Base-by-base conservation (phyloP, 2,113 vertebrate genomes). In the Grus americana region DNA sequence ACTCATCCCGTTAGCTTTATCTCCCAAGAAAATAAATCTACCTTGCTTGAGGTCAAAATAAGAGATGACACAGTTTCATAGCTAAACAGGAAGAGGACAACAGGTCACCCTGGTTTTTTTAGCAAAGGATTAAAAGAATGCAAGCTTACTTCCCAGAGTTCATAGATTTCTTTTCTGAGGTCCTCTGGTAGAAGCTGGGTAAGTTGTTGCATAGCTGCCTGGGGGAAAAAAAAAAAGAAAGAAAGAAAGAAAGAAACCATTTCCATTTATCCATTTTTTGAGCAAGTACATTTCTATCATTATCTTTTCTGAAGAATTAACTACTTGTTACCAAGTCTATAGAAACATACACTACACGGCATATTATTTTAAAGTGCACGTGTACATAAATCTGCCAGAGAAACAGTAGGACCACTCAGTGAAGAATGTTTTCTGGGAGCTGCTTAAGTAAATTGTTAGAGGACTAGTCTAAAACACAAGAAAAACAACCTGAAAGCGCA, bases 151-250 rank as follows among this genome's bases (percentile, higher is more conserved):
- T 99, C 98, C 99, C 99, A 99, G 40, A 99, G 98, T 40, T 98
- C 98, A 95, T 98, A 99, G 12, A 99, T 95, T 95, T 99, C 99
- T 97, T 99, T 98, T 63, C 96, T 97, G 52, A 99, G 97, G 75
- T 98, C 98, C 27, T 99, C 98, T 17, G 98, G 98, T 17, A 99
- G 97, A 46, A 99, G 98, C 38, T 98, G 97, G 21, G 99, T 98
- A 67, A 99, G 97, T 63, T 98, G 97, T 44, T 96, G 98, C 99
- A 99, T 99, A 22, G 99, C 99, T 95, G 99, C 98, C 99, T 99
- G 93, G 79, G 98, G 97, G 54, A 44, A 44, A 14, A 58, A 71
- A 76, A 29, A 44, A 44, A 26, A 52, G 11, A 50, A 50, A 50
- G 23, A 24, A n/a, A n/a, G n/a, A n/a, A n/a, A 50, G 23, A 42